These are phyloP conservation scores for Trypoxylon attenuatum DNA, from an alignment of 2,888 invertebrate genomes.

Conservation along the genomic window DNA sequence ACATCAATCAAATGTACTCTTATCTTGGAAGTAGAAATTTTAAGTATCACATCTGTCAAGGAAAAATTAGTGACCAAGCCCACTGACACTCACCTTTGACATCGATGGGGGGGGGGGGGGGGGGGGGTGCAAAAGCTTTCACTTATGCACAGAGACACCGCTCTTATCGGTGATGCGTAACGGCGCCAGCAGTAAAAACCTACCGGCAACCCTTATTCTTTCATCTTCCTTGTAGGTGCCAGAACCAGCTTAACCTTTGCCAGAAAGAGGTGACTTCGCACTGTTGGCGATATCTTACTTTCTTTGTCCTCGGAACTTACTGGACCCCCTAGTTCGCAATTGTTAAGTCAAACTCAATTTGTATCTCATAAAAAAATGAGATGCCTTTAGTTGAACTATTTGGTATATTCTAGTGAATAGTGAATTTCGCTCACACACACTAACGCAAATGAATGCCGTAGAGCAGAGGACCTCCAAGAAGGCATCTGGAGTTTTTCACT, in stretches of 20 bases:
- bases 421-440: background rate
- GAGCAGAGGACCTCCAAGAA: conserved; percentile 8
- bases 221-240: conserved; percentile 63
- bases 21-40: background rate
- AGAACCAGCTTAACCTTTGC: conserved; percentile 36
- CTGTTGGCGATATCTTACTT: conserved; percentile 27
- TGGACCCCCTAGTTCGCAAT: conserved; percentile 9
- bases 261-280: conserved; percentile 41
- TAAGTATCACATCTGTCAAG: background rate
- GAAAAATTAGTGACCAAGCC: conserved; percentile 4
- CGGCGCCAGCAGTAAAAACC: conserved; percentile 66
- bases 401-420: background rate
- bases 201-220: conserved; percentile 59
- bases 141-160: conserved; percentile 47
- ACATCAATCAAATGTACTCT: background rate
- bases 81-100: no score
- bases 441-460: background rate
- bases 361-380: background rate
- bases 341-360: background rate
- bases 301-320: conserved; percentile 31
- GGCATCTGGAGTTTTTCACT: conserved; percentile 23
- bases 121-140: conserved; percentile 6
- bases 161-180: conserved; percentile 61
- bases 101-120: background rate
- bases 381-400: background rate